Conservation (phyloP, 2,888 invertebrate genomes). For the Linyphia triangularis region DNA sequence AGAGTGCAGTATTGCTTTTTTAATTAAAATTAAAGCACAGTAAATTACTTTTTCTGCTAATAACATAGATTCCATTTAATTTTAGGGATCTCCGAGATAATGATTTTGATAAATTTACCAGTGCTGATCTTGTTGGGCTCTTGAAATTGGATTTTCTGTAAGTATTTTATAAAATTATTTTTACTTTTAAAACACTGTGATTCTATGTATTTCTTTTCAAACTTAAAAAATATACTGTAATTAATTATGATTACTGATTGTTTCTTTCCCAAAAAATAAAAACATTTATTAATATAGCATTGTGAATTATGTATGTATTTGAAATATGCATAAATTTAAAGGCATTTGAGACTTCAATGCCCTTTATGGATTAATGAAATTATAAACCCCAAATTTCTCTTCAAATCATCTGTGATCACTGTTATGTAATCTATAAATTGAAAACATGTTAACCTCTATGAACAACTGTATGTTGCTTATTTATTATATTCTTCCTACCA, state of each 20-base stretch:
- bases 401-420: too few relatives aligned
- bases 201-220: neutral
- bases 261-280: neutral
- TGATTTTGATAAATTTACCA: constrained; percentile 26
- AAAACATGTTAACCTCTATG: too few relatives aligned
- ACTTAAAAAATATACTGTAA: neutral
- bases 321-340: too few relatives aligned
- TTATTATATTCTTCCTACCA: too few relatives aligned
- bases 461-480: too few relatives aligned
- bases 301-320: neutral
- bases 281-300: neutral
- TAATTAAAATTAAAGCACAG: neutral
- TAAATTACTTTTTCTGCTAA: neutral
- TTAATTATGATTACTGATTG: neutral
- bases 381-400: too few relatives aligned
- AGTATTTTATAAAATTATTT: constrained; percentile 1
- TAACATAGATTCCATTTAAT: neutral
- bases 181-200: neutral
- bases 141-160: constrained; percentile 37
- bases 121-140: constrained; percentile 28
- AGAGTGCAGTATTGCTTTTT: neutral
- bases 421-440: too few relatives aligned
- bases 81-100: constrained; percentile 59
- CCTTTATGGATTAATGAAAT: too few relatives aligned
- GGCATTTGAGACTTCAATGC: too few relatives aligned